A percentile compares a stretch with the other conserved stretches of the same genome.
Conservation (phyloP, 2,113 vertebrate genomes). For the Archilochus colubris region DNA sequence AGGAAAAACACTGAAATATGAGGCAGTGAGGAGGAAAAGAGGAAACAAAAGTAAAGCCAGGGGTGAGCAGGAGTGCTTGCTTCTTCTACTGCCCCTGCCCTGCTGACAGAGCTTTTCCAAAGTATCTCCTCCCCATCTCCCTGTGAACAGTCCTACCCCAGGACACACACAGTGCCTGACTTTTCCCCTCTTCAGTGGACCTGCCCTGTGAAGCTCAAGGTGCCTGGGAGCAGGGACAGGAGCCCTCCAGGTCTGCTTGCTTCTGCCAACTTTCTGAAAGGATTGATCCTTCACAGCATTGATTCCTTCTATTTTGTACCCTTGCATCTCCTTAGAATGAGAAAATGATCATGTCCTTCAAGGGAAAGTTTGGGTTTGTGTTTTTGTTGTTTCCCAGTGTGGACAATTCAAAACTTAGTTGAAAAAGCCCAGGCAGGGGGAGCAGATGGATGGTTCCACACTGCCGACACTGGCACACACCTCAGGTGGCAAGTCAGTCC, state of each 20-base stretch:
- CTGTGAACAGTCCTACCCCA: not conserved
- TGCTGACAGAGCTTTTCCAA: not conserved
- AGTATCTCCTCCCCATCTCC: not conserved
- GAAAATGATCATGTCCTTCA: not conserved
- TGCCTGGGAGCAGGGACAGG: not conserved
- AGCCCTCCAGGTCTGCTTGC: not conserved
- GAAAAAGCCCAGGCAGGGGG: not conserved
- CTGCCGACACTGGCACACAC: accelerated
- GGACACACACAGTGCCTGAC: not conserved
- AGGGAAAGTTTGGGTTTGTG: not conserved
- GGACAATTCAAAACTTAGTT: not conserved
- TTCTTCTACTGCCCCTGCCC: not conserved
- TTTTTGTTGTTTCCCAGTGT: not conserved
- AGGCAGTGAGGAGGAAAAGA: not conserved
- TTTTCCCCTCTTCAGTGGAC: not conserved
- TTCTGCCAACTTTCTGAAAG: not conserved
- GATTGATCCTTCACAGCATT: not conserved
- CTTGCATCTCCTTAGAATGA: not conserved
- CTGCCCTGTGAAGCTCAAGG: not conserved
- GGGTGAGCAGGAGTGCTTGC: not conserved
- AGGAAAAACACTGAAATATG: not conserved
- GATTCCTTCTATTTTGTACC: not conserved
- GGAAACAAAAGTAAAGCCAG: not conserved
- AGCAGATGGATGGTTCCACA: not conserved
- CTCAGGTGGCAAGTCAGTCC: not conserved